Evolutionary conservation across 2,113 vertebrate genomes (phyloP).

Genomic region (Heterocephalus glaber): DNA sequence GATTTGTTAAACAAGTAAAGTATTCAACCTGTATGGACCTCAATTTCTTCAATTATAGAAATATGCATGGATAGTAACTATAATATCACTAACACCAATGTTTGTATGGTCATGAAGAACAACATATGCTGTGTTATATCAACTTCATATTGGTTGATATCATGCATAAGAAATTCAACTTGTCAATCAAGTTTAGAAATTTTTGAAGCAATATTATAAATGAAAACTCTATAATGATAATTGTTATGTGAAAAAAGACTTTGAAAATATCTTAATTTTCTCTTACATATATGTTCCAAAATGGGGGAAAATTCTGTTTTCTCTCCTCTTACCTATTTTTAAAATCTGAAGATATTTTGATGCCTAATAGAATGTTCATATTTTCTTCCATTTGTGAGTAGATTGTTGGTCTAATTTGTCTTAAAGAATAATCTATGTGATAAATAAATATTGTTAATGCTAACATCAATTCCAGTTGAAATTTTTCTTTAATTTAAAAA

Average conservation of each 20-base stretch:
- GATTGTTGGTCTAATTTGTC: slow-evolving; percentile 49
- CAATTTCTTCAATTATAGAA: neutral
- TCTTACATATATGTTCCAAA: slow-evolving; percentile 6
- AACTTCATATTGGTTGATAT: neutral
- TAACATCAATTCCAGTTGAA: slow-evolving; percentile 68
- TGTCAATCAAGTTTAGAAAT: neutral
- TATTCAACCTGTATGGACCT: neutral
- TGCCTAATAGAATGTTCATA: neutral
- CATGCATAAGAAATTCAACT: neutral
- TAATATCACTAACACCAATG: neutral
- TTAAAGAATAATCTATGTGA: slow-evolving; percentile 63
- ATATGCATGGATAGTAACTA: neutral
- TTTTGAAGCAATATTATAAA: slow-evolving; percentile 17
- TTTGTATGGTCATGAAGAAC: neutral
- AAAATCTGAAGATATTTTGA: slow-evolving; percentile 3
- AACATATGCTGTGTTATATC: neutral
- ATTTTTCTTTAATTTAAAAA: slow-evolving; percentile 63
- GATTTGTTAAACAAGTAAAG: neutral
- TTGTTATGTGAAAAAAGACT: neutral
- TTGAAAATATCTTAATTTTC: neutral
- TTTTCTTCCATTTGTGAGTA: neutral
- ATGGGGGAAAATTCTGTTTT: neutral
- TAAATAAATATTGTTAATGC: slow-evolving; percentile 74
- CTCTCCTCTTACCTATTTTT: neutral
- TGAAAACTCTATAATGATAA: neutral